Evolutionary conservation across 2,888 invertebrate genomes (phyloP).

Genomic region (Cerastoderma edule): DNA sequence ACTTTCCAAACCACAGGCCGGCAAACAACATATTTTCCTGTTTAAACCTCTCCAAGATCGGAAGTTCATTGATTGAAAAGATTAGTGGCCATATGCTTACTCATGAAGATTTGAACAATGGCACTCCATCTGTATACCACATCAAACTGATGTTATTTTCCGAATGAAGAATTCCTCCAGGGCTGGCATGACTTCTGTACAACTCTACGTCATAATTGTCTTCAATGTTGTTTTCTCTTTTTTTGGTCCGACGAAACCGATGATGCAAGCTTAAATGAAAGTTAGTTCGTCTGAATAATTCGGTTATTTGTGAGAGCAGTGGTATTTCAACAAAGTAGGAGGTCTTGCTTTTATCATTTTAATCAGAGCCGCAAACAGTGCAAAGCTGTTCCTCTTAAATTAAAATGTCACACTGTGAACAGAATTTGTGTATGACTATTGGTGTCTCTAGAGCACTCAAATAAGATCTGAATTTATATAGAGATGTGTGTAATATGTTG

Average conservation of each 20-base stretch:
- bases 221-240: conserved; percentile 29
- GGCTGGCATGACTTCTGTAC: conserved; percentile 24
- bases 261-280: conserved; percentile 38
- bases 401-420: conserved; percentile 40
- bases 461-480: conserved; percentile 39
- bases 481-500: conserved; percentile 29
- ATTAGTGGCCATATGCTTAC: conserved; percentile 46
- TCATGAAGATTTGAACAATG: conserved; percentile 52
- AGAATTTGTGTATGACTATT: conserved; percentile 37
- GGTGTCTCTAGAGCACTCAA: conserved; percentile 39
- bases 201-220: conserved; percentile 52
- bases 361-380: conserved; percentile 24
- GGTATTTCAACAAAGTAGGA: conserved; percentile 54
- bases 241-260: conserved; percentile 31
- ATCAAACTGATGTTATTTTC: conserved; percentile 36
- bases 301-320: conserved; percentile 33
- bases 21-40: conserved; percentile 46
- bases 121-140: conserved; percentile 55
- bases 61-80: conserved; percentile 48
- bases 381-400: neutral
- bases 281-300: conserved; percentile 31
- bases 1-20: conserved; percentile 53
- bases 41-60: conserved; percentile 27
- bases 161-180: conserved; percentile 23
- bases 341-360: conserved; percentile 22